Evolutionary conservation across 2,797 vertebrate genomes (phyloP), one percentile per base, ranked within the genome.

Genomic region (Sebastes taczanowskii): DNA sequence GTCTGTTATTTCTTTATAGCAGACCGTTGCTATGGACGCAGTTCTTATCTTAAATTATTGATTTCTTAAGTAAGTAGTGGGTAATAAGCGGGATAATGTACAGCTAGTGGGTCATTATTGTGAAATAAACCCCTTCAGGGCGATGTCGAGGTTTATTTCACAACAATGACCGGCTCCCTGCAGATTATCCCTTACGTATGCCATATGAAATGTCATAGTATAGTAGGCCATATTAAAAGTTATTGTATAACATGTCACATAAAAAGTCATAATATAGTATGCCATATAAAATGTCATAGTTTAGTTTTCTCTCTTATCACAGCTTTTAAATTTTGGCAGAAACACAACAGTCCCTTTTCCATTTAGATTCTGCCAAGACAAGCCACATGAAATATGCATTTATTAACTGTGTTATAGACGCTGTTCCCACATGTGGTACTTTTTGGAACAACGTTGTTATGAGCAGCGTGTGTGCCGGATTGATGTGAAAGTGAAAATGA

Each of bases 281-380:
- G 42, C 16, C 42, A 34, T 34, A 46, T 52, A 22, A 55, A 22
- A 58, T 7, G 55, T 14, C 23, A 27, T 25, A 25, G 0, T 56
- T 2, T 29, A 59, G 25, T 59, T 27, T 32, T 23, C 10, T 71
- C 18, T 56, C 23, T 64, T 64, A 27, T 70, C 30, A 35, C 73
- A 60, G 67, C 23, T 25, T 61, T 71, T 52, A 27, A 4, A 35
- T 11, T 27, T 66, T 66, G 79, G 66, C 78, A 75, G 59, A 56
- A 59, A 49, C 35, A n/a, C 34, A 29, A 10, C 11, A 6, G 16
- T 14, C 22, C 16, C n/a, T 68, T 74, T 59, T 65, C 13, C 52
- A 52, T 35, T 63, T 20, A n/a, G 23, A 69, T 49, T 20, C 59
- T 59, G 71, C 58, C 56, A 46, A 49, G 49, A 64, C 64, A 30